Percentiles rank a stretch among this genome's conserved stretches.
phyloP scores from a whole-genome alignment of 2,797 vertebrate species.

The Artibeus lituratus region DNA sequence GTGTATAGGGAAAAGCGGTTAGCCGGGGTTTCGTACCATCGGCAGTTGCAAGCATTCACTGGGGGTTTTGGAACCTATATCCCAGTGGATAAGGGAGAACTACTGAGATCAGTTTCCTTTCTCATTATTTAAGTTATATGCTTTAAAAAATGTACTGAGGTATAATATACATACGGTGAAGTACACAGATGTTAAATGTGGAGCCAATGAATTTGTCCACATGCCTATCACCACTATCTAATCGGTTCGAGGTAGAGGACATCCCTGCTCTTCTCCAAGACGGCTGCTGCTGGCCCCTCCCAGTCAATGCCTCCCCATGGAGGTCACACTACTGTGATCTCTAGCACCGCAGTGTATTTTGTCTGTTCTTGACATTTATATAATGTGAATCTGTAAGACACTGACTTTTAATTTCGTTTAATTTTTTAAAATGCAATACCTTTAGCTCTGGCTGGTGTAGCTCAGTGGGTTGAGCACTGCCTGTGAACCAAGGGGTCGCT shows the following conservation, averaged over 20 bases:
- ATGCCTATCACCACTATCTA: background rate
- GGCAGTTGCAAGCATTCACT: background rate
- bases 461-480: no score
- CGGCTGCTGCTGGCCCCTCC: background rate
- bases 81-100: background rate
- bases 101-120: background rate
- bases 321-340: background rate
- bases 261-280: background rate
- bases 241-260: background rate
- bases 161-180: background rate
- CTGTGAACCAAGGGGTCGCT: no score
- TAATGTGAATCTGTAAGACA: background rate
- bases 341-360: background rate
- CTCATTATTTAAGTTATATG: background rate
- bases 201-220: background rate
- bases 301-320: background rate
- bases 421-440: background rate
- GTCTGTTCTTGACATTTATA: background rate
- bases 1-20: no score
- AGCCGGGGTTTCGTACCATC: background rate
- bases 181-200: background rate
- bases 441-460: background rate
- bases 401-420: background rate
- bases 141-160: background rate
- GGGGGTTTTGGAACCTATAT: rapidly evolving